Percentiles rank a stretch among this genome's conserved stretches.
phyloP scores from a whole-genome alignment of 2,797 vertebrate species.

The Echiichthys vipera region DNA sequence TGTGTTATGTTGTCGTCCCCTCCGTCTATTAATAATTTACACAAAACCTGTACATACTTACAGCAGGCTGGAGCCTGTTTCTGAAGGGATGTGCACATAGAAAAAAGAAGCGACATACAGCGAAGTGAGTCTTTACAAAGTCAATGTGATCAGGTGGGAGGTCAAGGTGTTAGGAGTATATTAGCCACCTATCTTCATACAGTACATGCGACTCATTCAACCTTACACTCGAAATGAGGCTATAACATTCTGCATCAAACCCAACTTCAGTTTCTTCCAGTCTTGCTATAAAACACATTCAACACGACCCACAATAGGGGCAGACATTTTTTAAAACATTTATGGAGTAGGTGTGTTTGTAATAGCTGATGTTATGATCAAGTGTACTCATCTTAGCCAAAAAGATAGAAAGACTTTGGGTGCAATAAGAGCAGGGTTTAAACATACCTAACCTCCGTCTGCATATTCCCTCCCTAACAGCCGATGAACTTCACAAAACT shows the following conservation, averaged over 20 bases:
- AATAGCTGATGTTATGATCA: constrained; percentile 65
- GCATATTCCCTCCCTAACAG: constrained; percentile 49
- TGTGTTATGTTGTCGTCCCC: constrained; percentile 46
- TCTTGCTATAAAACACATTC: constrained; percentile 44
- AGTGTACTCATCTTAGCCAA: constrained; percentile 59
- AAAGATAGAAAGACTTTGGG: constrained; percentile 60
- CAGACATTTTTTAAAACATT: constrained; percentile 39
- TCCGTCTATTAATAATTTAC: constrained; percentile 87
- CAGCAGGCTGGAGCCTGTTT: constrained; percentile 78
- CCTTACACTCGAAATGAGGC: constrained; percentile 43
- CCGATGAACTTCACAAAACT: constrained; percentile 49
- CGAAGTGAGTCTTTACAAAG: constrained; percentile 57
- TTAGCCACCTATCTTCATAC: constrained; percentile 41
- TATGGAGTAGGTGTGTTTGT: constrained; percentile 49
- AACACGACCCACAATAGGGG: constrained; percentile 12
- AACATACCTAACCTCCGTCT: constrained; percentile 46
- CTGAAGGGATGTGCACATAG: constrained; percentile 64
- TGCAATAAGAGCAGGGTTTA: constrained; percentile 55
- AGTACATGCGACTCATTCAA: constrained; percentile 48
- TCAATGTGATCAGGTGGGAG: constrained; percentile 37
- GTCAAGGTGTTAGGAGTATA: constrained; percentile 36
- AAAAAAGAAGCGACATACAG: constrained; percentile 63
- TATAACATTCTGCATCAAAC: constrained; percentile 38
- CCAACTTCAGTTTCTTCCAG: constrained; percentile 21
- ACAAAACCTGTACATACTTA: constrained; percentile 91